Evolutionary conservation across 23 tunicate genomes (phyloP).

Genomic region (Diplosoma virens): DNA sequence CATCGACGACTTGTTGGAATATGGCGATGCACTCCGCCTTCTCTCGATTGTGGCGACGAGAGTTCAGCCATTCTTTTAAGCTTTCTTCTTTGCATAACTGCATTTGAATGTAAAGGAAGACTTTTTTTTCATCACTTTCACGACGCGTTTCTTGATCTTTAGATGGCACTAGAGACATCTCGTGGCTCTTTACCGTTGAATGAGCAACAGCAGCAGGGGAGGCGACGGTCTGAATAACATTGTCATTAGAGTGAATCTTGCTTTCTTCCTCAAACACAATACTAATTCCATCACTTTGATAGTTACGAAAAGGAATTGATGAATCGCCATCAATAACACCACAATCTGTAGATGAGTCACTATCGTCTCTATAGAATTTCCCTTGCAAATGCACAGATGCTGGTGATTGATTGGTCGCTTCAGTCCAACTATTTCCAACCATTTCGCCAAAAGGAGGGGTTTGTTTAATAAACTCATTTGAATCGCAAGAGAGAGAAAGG

Average conservation of each 20-base stretch:
- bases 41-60: constrained; percentile 38
- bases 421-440: constrained; percentile 6
- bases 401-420: neutral
- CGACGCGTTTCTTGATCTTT: too few species aligned
- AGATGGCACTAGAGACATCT: too few species aligned
- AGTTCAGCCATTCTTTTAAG: constrained; percentile 62
- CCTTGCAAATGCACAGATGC: neutral
- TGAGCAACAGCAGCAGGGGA: too few species aligned
- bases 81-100: constrained; percentile 78
- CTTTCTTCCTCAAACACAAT: constrained; percentile 71
- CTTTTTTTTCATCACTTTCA: too few species aligned
- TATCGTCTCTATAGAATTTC: constrained; percentile 28
- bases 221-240: too few species aligned
- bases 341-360: neutral
- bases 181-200: too few species aligned
- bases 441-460: too few species aligned
- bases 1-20: constrained; percentile 72
- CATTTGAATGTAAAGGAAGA: constrained; percentile 90
- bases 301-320: constrained; percentile 48
- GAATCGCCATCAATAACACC: neutral
- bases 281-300: constrained; percentile 44
- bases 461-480: too few species aligned
- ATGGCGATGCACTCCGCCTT: constrained; percentile 29
- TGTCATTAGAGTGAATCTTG: too few species aligned
- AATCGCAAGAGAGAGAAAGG: neutral